Percentiles rank a stretch among this genome's conserved stretches.
These are phyloP conservation scores for Rhimphoctona megacephalus DNA, from an alignment of 2,888 invertebrate genomes.

Conservation along the genomic window DNA sequence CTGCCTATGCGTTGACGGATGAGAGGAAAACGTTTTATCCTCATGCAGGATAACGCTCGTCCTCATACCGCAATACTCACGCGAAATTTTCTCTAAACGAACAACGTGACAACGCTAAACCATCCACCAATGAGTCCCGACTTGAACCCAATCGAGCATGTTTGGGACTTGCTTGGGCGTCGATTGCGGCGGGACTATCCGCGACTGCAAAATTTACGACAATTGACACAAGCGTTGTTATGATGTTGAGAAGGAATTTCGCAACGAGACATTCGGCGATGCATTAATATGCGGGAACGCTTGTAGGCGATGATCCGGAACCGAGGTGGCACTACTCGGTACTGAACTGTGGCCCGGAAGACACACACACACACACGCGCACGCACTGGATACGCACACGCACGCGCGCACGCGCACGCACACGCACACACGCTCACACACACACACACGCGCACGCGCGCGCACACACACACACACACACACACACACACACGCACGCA, in stretches of 20 bases:
- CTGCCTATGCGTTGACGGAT: background rate
- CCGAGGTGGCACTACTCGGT: background rate
- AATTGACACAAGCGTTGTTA: background rate
- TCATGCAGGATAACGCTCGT: too few species aligned
- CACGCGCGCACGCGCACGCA: too few species aligned
- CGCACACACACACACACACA: too few species aligned
- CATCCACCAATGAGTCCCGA: constrained; percentile 63
- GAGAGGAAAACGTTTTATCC: background rate
- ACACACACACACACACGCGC: too few species aligned
- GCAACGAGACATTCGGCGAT: constrained; percentile 45
- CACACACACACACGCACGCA: too few species aligned
- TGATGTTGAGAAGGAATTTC: background rate
- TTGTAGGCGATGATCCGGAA: background rate
- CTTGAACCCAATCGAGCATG: constrained; percentile 62
- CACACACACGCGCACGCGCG: too few species aligned
- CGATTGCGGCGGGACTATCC: constrained; percentile 50
- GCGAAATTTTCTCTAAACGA: background rate
- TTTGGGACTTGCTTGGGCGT: constrained; percentile 60
- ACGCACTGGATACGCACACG: too few species aligned
- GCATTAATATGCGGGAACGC: constrained; percentile 37
- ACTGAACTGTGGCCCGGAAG: background rate
- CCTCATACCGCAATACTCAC: background rate
- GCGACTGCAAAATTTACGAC: constrained; percentile 30
- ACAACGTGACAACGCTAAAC: constrained; percentile 22
- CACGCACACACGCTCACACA: too few species aligned